Base-by-base conservation (phyloP, 2,113 vertebrate genomes). In the Ciconia maguari region DNA sequence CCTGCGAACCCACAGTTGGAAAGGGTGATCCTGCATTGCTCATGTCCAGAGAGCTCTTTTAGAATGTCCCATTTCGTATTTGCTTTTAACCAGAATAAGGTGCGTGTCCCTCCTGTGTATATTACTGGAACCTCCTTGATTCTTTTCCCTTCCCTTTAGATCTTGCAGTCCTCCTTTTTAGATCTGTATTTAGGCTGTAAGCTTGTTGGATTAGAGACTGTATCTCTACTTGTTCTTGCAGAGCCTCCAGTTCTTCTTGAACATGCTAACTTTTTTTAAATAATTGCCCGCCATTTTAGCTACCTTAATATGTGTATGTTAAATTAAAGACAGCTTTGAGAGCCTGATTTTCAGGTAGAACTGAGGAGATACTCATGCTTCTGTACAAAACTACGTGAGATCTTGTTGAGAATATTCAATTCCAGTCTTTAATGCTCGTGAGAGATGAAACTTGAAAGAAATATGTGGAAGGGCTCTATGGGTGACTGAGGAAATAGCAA, bases 1-100 rank as follows among this genome's bases (percentile, higher is more conserved):
- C 15, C 38, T 29, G 34, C 0, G 2, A 54, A 9, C 34, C 25
- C 13, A 5, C 55, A 14, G 3, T 9, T 3, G 0, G 51, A 32
- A 22, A 18, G 12, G 7, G 25, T 42, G 34, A 14, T 26, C 20
- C 48, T 41, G 34, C 64, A 4, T 8, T 30, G 26, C 52, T 44
- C 9, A 0, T 20, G n/a, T 3, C 68, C 30, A 19, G 6, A n/a
- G 20, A 54, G 11, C 46, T 66, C 42, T 9, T 13, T 8, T 16
- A 22, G 26, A 49, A 6, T 2, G 13, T 29, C 15, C 66, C 55
- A 1, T 10, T 9, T 15, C 49, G 34, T 11, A 5, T 13, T 13
- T 7, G 22, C 1, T n/a, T 42, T 13, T 29, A 41, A 25, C 3
- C 60, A 74, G 34, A 21, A 3, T 1, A 16, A 70, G 54, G 13